Evolutionary conservation across 2,888 invertebrate species (phyloP).

Genomic region (Hydrotaea cyrtoneurina): DNA sequence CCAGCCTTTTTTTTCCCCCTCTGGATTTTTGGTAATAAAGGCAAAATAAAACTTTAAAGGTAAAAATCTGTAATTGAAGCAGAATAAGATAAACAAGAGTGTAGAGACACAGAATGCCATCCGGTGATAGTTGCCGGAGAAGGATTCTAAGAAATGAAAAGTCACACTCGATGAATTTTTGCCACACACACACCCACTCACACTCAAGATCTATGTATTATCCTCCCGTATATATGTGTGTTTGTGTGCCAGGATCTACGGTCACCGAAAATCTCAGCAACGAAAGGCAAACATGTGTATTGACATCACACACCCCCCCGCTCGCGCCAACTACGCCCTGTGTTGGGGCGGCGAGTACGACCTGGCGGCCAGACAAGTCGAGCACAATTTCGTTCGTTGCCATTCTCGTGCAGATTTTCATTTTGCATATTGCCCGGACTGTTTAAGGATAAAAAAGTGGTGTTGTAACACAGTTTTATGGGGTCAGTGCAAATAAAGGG

Average conservation of each 20-base stretch:
- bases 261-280: neutral
- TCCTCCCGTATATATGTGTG: neutral
- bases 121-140: neutral
- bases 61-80: conserved; percentile 35
- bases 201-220: conserved; percentile 1
- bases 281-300: neutral
- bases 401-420: conserved; percentile 20
- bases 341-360: no score
- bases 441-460: neutral
- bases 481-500: conserved; percentile 29
- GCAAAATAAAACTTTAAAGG: conserved; percentile 25
- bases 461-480: conserved; percentile 39
- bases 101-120: neutral
- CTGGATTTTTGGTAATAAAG: neutral
- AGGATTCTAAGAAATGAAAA: conserved; percentile 26
- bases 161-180: conserved; percentile 25
- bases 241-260: conserved; percentile 13
- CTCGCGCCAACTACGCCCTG: neutral
- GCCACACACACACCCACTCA: neutral
- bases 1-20: neutral
- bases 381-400: conserved; percentile 7
- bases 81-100: conserved; percentile 32
- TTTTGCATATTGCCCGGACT: conserved; percentile 10
- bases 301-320: conserved; percentile 18
- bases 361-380: conserved; percentile 5